Evolutionary conservation across 2,797 vertebrate species (phyloP).

Genomic region (Gymnodraco acuticeps): DNA sequence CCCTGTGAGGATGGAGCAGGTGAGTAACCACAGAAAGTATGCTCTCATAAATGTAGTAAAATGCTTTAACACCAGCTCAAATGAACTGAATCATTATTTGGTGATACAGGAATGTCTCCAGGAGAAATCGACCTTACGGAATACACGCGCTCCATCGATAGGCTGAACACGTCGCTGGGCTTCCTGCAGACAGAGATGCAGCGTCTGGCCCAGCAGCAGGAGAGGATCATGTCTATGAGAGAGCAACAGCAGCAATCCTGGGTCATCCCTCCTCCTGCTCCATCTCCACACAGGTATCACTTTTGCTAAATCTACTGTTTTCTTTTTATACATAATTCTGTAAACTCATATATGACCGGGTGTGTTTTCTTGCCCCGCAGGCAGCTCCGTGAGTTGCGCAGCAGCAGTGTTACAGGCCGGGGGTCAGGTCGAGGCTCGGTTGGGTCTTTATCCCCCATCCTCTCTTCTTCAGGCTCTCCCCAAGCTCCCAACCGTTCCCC

Average conservation of each 20-base stretch:
- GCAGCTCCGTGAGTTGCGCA: conserved; percentile 90
- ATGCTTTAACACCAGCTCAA: not conserved
- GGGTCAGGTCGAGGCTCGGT: conserved; percentile 84
- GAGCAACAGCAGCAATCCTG: conserved; percentile 93
- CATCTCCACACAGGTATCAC: conserved; percentile 79
- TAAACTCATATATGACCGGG: not conserved
- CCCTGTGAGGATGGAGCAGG: conserved; percentile 84
- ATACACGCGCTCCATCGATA: conserved; percentile 96
- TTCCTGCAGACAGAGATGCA: conserved; percentile 98
- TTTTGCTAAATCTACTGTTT: not conserved
- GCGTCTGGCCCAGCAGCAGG: conserved; percentile 95
- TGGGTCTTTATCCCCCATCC: conserved; percentile 86
- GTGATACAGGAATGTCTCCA: conserved; percentile 69
- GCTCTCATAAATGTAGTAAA: not conserved
- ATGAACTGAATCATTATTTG: not conserved
- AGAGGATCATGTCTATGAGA: conserved; percentile 95
- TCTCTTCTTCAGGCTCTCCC: conserved; percentile 88
- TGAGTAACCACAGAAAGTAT: conserved; percentile 27
- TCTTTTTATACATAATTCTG: not conserved
- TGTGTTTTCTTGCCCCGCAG: conserved; percentile 78
- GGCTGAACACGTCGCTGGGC: conserved; percentile 92
- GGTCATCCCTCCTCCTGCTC: conserved; percentile 92
- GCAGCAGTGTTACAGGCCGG: conserved; percentile 84
- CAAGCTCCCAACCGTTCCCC: conserved; percentile 89
- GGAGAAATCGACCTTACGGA: conserved; percentile 91